Evolutionary conservation across 2,888 invertebrate species (phyloP).

Genomic region (Eristalinus aeneus): DNA sequence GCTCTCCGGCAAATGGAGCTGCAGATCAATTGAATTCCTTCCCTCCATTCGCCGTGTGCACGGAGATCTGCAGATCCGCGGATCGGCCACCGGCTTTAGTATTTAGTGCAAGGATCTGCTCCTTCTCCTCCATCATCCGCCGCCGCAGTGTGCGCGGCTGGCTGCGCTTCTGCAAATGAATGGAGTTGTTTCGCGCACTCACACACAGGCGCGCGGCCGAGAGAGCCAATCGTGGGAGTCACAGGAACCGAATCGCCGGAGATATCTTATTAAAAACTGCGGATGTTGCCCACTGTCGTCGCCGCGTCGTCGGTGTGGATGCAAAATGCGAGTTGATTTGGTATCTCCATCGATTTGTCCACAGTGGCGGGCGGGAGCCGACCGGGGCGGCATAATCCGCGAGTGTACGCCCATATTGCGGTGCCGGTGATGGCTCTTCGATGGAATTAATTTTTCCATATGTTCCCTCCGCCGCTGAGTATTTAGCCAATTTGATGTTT

Average conservation of each 20-base stretch:
- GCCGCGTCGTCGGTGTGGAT: not conserved
- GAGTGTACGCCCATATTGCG: constrained; percentile 47
- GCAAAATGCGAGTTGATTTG: constrained; percentile 49
- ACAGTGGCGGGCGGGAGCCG: constrained; percentile 38
- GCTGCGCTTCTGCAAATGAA: constrained; percentile 46
- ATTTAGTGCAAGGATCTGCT: constrained; percentile 65
- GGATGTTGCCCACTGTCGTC: constrained; percentile 25
- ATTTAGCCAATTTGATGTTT: constrained; percentile 47
- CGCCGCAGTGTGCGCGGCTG: not conserved
- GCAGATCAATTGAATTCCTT: constrained; percentile 69
- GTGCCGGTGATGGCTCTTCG: constrained; percentile 7
- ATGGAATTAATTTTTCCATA: constrained; percentile 60
- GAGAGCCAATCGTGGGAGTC: constrained; percentile 56
- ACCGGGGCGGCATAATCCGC: not conserved
- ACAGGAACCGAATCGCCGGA: constrained; percentile 59
- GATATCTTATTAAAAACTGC: constrained; percentile 64
- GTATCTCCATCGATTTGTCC: constrained; percentile 65
- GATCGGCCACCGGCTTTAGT: constrained; percentile 15
- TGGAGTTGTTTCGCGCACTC: constrained; percentile 30
- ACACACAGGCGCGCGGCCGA: not conserved
- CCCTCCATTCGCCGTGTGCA: constrained; percentile 54
- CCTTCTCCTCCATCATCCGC: not conserved
- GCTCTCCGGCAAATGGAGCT: constrained; percentile 52
- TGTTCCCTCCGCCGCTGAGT: constrained; percentile 27
- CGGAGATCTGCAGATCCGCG: constrained; percentile 8